Conservation (phyloP, 2,888 invertebrate genomes). For the Philopedon plagiatum region DNA sequence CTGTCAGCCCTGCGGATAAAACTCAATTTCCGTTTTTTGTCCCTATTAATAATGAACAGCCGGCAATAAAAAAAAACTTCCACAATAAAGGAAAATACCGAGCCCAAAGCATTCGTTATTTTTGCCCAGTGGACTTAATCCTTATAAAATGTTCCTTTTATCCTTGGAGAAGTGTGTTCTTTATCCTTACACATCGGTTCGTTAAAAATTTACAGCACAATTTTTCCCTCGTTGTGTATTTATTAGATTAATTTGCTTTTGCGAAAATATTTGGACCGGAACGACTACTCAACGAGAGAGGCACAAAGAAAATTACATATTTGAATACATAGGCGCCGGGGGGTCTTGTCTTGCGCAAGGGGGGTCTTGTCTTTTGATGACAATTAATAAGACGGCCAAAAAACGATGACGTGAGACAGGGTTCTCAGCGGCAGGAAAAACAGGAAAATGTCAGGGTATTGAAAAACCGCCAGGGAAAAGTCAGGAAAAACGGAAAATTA, state of each 20-base stretch:
- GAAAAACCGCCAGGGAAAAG: too few species aligned
- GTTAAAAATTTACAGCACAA: slow-evolving; percentile 1
- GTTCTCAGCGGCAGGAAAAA: too few species aligned
- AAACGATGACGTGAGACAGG: too few species aligned
- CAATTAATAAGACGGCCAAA: too few species aligned
- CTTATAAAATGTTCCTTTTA: background rate
- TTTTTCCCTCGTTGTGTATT: background rate
- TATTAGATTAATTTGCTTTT: slow-evolving; percentile 3
- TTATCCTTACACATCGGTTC: slow-evolving; percentile 18
- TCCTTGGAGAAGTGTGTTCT: background rate
- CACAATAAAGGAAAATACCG: slow-evolving; percentile 3
- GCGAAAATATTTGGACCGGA: slow-evolving; percentile 10
- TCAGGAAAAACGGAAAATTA: too few species aligned
- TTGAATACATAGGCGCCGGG: background rate
- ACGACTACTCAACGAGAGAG: background rate
- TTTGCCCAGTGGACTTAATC: background rate
- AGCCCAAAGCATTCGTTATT: background rate
- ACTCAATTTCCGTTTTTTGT: background rate
- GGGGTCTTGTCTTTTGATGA: background rate
- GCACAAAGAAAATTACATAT: background rate
- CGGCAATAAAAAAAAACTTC: background rate
- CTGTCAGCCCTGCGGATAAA: background rate
- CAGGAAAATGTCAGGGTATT: too few species aligned
- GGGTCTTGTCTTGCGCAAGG: background rate
- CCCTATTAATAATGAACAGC: background rate